These are phyloP conservation scores for Cylas formicarius DNA, from an alignment of 1,140 invertebrate genomes.

Conservation along the genomic window DNA sequence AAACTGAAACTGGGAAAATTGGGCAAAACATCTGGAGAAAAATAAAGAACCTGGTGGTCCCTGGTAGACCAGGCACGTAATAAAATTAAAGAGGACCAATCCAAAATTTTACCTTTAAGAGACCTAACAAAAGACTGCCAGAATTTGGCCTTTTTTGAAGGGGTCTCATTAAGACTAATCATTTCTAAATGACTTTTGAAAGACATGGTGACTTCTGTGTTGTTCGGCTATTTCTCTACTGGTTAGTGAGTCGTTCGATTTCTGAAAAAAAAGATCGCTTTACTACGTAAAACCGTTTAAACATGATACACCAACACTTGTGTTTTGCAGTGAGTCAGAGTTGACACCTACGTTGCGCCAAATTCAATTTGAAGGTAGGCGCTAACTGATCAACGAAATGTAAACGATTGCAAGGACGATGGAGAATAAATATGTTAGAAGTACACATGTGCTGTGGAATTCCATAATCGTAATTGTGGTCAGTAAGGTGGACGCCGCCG, in stretches of 20 bases:
- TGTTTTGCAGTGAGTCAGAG: background rate
- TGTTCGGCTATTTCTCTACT: slow-evolving; percentile 23
- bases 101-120: slow-evolving; percentile 69
- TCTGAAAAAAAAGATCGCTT: slow-evolving; percentile 21
- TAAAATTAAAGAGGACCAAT: too few relatives aligned
- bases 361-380: background rate
- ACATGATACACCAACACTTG: background rate
- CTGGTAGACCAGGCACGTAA: too few relatives aligned
- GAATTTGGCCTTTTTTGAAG: slow-evolving; percentile 86
- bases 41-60: too few relatives aligned
- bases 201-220: slow-evolving; percentile 56
- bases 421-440: background rate
- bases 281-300: too few relatives aligned
- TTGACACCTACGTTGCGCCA: background rate
- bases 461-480: too few relatives aligned
- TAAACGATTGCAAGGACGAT: slow-evolving; percentile 21
- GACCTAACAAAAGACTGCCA: slow-evolving; percentile 87
- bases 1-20: too few relatives aligned
- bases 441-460: too few relatives aligned
- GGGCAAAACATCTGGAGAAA: too few relatives aligned
- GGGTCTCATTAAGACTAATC: slow-evolving; percentile 84
- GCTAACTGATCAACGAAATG: slow-evolving; percentile 20
- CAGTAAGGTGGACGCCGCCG: too few relatives aligned
- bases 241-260: slow-evolving; percentile 27
- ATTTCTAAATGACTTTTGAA: slow-evolving; percentile 83